Base-by-base conservation (phyloP, 1,140 invertebrate genomes). In the Ridgeia piscesae region DNA sequence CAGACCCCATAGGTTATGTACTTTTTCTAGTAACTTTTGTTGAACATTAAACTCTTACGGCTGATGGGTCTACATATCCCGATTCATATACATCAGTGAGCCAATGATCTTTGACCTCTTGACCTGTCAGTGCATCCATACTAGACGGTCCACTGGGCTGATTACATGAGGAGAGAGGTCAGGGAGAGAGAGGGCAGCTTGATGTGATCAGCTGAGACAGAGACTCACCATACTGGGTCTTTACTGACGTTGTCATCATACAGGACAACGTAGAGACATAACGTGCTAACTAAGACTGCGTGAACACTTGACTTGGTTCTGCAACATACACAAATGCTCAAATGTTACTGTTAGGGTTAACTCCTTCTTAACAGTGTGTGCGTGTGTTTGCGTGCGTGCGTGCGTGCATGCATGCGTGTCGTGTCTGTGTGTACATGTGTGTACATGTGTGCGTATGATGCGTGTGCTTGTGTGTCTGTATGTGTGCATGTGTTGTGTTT, bases 241-340 rank as follows among this genome's bases (percentile, higher is more conserved):
- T 94, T 93, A 77, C 93, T 93, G 34, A 95, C 93, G 91, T 94
- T 94, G 91, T 94, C 93, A 93, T 95, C 95, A 92, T 94, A 94
- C 27, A 95, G 89, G 42, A 95, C 93, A 14, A 94, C 93, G 92
- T 95, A 95, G 11, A 94, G 94, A 94, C 95, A 95, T 92, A 95
- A 93, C 33, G 92, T 93, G 92, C 95, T 95, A 17, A 95, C 95
- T 0, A 95, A 92, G 6, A 94, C 92, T 35, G 95, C 94, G 93
- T 95, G 94, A 21, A 95, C 92, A 35, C 94, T 94, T 6, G 95
- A 95, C 48, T 94, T 94, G 9, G 94, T 93, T 91, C 95, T 95
- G 93, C n/a, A 93, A 93, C 35, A 92, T 93, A 92, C 48, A 91
- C 33, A 92, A 91, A 31, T 42, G 9, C 92, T 34, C 27, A 31